Conservation (phyloP, 2,888 invertebrate species). For the Cerastis leucographa region DNA sequence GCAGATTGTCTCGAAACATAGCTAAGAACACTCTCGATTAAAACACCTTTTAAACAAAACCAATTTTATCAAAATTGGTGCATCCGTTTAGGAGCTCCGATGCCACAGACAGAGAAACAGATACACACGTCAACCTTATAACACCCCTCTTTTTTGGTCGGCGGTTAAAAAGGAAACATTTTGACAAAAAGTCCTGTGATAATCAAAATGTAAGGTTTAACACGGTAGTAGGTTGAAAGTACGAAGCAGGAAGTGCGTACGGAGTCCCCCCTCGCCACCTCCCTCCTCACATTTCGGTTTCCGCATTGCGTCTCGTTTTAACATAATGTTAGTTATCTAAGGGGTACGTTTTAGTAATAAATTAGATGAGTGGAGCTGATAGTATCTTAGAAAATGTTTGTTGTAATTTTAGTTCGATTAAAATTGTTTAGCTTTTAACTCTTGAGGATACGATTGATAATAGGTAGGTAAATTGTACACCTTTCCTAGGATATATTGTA, state of each 20-base stretch:
- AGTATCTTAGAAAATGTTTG: background rate
- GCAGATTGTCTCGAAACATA: no score
- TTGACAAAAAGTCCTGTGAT: constrained; percentile 15
- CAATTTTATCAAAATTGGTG: no score
- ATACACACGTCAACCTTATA: no score
- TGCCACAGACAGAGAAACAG: no score
- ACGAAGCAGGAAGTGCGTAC: constrained; percentile 54
- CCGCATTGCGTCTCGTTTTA: constrained; percentile 67
- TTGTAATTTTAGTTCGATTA: background rate
- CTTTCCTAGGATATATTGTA: background rate
- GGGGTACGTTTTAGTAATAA: constrained; percentile 23
- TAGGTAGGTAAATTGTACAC: background rate
- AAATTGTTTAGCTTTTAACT: background rate
- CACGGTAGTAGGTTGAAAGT: constrained; percentile 30
- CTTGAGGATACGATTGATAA: background rate
- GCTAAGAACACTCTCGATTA: no score
- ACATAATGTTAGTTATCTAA: constrained; percentile 48
- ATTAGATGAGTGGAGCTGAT: constrained; percentile 3
- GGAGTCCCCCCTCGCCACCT: background rate
- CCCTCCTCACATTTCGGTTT: constrained; percentile 45
- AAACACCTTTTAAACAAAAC: no score
- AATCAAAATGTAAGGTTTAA: constrained; percentile 30
- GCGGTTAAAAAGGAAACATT: constrained; percentile 19
- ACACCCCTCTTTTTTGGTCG: no score
- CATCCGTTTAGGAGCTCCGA: no score